Evolutionary conservation across 1,140 invertebrate species (phyloP), one percentile per base, ranked within the genome.

Genomic region (Apis laboriosa): DNA sequence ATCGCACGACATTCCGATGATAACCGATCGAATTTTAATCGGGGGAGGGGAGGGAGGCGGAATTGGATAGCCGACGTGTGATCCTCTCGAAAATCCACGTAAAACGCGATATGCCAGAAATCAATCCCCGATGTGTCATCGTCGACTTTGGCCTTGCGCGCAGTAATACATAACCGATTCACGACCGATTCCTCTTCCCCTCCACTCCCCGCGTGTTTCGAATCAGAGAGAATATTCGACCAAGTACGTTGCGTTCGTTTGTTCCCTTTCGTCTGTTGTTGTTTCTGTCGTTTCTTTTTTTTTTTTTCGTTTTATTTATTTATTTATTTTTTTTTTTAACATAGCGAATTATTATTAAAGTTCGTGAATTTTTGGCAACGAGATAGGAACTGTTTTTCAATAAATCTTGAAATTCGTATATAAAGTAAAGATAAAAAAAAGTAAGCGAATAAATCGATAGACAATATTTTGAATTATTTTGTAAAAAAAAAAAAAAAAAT

Each of bases 1-100:
- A 86, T 88, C 87, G 61, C 80, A 53, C 67, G 76, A 85, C 87
- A 63, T 87, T 64, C 51, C 66, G 72, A 79, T 80, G 89, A 88
- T 91, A 90, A 88, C 85, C 71, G 84, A 84, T 90, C 80, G 80
- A 88, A 90, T 86, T 90, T 89, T 90, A 88, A 89, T 89, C 86
- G 83, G 78, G 66, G 74, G 77, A 71, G 28, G 74, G 60, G 56
- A 77, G 67, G 84, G 28, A 74, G 60, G 56, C 77, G 67, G 84
- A 85, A 88, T 84, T 84, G 73, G 73, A 82, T 88, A 64, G 84
- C 67, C 85, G 84, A 88, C 84, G 84, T 88, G 79, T 79, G 87
- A 88, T 88, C 72, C 86, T 72, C 86, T 88, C 79, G 72, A 85
- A 88, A 88, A 88, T 87, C 76, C 61, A 77, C 75, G 76, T 71